Evolutionary conservation across 2,797 vertebrate genomes (phyloP), one percentile per base, ranked within the genome.

Genomic region (Sebastes iracundus): DNA sequence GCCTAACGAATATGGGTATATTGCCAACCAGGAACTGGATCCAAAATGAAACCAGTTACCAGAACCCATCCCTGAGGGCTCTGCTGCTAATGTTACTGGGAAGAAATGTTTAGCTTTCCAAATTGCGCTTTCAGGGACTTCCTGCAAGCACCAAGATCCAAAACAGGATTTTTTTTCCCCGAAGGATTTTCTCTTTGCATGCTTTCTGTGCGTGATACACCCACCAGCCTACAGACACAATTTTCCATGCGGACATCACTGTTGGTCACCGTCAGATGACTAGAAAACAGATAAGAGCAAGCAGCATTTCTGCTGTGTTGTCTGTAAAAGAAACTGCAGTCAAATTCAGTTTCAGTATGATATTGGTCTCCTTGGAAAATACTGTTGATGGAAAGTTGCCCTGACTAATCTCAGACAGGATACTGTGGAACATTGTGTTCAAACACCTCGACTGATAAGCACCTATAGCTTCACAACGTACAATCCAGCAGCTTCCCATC

Each of bases 101-200:
- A 32, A 60, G 38, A 82, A 71, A 82, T 49, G 72, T 64, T 75
- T 16, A 65, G 53, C 61, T 74, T 81, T 74, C 56, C 62, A 46
- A 77, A 59, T 14, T 67, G 27, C 66, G 68, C 66, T 73, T 90
- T 69, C 80, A 80, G 22, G 81, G 79, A 79, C 56, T 88, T 88
- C 86, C 80, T 69, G 27, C 32, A 42, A 73, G 63, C 55, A 71
- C 55, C 7, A 53, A 68, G 27, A 76, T 65, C 81, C 59, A 78
- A 20, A 85, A 88, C 78, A 90, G 85, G 87, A 67, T 68, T 16
- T 55, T 55, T 23, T 49, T 42, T 18, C 60, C 71, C 49, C 16
- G 18, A 52, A 68, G 75, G 52, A 72, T 77, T 70, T 73, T 72
- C 60, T 69, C 33, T 63, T 72, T 18, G 56, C 42, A n/a, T 53